phyloP scores from a whole-genome alignment of 92 coral and sea anemone genomes.

The Actinernus sp. region DNA sequence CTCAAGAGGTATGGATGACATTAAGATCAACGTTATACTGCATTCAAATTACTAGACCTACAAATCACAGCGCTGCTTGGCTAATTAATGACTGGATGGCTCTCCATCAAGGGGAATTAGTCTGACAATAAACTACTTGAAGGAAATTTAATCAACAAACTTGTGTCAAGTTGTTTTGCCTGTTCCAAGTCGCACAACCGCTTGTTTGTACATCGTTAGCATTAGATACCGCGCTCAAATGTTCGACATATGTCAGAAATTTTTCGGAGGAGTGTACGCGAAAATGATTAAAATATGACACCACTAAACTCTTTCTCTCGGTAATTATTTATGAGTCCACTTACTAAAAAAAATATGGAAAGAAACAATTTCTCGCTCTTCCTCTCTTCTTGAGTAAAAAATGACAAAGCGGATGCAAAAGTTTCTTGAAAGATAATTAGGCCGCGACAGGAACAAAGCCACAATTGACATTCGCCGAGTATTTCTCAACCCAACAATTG shows the following conservation, averaged over 20 bases:
- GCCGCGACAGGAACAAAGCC: constrained; percentile 30
- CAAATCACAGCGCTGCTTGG: constrained; percentile 70
- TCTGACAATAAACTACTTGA: constrained; percentile 78
- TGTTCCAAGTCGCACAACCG: constrained; percentile 59
- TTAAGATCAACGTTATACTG: constrained; percentile 37
- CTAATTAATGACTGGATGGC: constrained; percentile 75
- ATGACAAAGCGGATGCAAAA: constrained; percentile 7
- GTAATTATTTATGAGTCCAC: constrained; percentile 19
- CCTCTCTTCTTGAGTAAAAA: too few species aligned
- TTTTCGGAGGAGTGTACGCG: constrained; percentile 12
- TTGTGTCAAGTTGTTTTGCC: constrained; percentile 76
- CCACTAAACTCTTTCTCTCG: constrained; percentile 17
- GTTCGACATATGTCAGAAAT: constrained; percentile 16
- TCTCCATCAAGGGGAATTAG: constrained; percentile 71
- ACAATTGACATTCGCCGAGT: constrained; percentile 93
- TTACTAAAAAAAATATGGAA: too few species aligned
- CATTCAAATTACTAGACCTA: constrained; percentile 43
- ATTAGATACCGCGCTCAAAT: constrained; percentile 45
- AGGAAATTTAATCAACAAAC: constrained; percentile 79
- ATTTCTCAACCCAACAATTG: constrained; percentile 95
- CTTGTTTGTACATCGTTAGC: constrained; percentile 75
- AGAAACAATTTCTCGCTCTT: too few species aligned
- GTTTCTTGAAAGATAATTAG: constrained; percentile 9
- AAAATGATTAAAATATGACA: constrained; percentile 13
- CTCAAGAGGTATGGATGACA: constrained; percentile 49